These are phyloP conservation scores for Clarias pachynema DNA, from an alignment of 2,797 vertebrate genomes.

Conservation along the genomic window DNA sequence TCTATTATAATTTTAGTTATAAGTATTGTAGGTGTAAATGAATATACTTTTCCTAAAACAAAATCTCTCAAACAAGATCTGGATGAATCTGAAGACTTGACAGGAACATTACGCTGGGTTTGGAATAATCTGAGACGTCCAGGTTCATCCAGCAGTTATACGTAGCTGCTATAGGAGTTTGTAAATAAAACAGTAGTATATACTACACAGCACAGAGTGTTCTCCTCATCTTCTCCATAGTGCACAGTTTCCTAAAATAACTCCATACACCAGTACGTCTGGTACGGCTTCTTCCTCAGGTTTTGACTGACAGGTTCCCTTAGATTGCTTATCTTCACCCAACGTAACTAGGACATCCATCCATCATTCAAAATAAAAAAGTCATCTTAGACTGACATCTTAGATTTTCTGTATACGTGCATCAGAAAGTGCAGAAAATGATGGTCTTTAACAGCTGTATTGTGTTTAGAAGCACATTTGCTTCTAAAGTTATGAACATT, in stretches of 20 bases:
- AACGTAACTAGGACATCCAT: not conserved
- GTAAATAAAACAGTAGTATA: not conserved
- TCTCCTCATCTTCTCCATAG: not conserved
- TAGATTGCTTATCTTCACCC: conserved; percentile 7
- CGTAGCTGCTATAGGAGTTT: not conserved
- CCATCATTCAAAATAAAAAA: not conserved
- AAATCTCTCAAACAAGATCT: not conserved
- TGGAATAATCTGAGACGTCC: not conserved
- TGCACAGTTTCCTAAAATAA: not conserved
- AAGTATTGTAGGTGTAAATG: not conserved
- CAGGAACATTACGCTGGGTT: not conserved
- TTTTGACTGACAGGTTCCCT: not conserved
- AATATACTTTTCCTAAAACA: no score
- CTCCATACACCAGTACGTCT: not conserved
- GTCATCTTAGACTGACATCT: not conserved
- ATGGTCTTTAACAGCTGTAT: not conserved
- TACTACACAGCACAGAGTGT: not conserved
- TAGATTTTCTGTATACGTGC: not conserved
- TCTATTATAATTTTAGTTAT: not conserved
- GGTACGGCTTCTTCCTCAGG: not conserved
- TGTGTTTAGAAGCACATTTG: not conserved
- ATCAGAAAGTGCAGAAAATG: not conserved
- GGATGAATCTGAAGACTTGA: not conserved
- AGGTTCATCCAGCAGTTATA: not conserved
- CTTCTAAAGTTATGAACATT: not conserved